Evolutionary conservation across 2,888 invertebrate genomes (phyloP), one percentile per base, ranked within the genome.

Genomic region (Agrochola lota): DNA sequence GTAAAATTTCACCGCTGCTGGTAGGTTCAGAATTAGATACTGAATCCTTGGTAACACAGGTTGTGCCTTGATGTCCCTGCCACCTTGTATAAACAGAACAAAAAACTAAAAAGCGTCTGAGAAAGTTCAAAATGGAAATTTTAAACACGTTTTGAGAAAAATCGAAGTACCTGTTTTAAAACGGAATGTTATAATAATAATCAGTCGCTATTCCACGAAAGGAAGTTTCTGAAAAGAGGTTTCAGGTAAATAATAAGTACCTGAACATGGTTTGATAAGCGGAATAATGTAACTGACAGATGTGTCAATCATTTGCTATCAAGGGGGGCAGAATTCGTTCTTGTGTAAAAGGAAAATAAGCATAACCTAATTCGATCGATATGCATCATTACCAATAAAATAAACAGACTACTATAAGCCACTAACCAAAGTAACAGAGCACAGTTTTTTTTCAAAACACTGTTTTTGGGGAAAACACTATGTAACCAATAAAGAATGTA

Each of bases 251-350:
- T 81, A 72, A 72, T 81, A 68, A 52, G 20, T 55, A 30, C 55
- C 60, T 59, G 30, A 60, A 59, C 70, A 55, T 2, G 59, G 20
- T 52, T 62, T 59, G 49, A 40, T 67, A 60, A 71, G 62, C 62
- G 62, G 62, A 63, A 85, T 73, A 46, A 70, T 84, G 74, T 60
- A 23, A 52, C 59, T 71, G 82, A 30, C 85, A 80, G 80, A 23
- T 67, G 15, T 85, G 71, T 82, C 74, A 71, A 71, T 85, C 66
- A 68, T 1, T 40, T 67, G 23, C 20, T 49, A 40, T 60, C 15
- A 1, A 26, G 6, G 17, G 11, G 15, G 46, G 59, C 1, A n/a
- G 30, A 55, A 62, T 43, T 62, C 20, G 0, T 26, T n/a, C 7
- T 40, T 6, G 30, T 35, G 35, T n/a, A 35, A 55, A 64, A 26